These are phyloP conservation scores for Pinna nobilis DNA, from an alignment of 1,140 invertebrate genomes.

Conservation along the genomic window DNA sequence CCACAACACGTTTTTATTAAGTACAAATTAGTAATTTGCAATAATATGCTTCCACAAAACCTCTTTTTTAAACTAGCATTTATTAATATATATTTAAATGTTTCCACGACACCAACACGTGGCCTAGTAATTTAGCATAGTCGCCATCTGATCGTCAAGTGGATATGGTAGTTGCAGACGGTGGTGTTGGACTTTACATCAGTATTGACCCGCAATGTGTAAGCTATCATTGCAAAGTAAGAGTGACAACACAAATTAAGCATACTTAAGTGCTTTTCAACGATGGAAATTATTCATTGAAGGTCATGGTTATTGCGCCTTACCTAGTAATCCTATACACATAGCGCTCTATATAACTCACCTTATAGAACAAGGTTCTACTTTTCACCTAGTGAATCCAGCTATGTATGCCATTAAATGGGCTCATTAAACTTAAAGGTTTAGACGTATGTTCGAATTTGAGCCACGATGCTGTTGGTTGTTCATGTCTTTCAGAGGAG, in stretches of 20 bases:
- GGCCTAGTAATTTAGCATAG: too few species aligned
- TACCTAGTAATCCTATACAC: neutral
- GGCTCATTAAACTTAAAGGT: conserved; percentile 7
- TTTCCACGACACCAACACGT: too few species aligned
- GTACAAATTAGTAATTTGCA: too few species aligned
- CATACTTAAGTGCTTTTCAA: conserved; percentile 17
- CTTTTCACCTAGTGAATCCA: conserved; percentile 1
- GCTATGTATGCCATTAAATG: conserved; percentile 28
- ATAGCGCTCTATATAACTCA: conserved; percentile 19
- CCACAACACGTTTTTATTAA: too few species aligned
- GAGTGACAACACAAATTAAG: conserved; percentile 3
- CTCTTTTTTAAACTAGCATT: too few species aligned
- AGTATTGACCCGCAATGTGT: neutral
- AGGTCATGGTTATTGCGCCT: neutral
- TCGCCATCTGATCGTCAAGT: too few species aligned
- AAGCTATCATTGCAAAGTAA: neutral
- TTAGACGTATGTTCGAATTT: too few species aligned
- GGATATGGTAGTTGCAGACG: neutral
- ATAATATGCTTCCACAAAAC: too few species aligned
- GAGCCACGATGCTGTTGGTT: too few species aligned
- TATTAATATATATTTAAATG: too few species aligned
- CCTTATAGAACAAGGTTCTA: conserved; percentile 12
- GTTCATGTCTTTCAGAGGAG: too few species aligned
- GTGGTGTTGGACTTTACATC: neutral
- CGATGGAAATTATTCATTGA: conserved; percentile 6